Conservation (phyloP, 2,888 invertebrate species). For the Thumatha senex region DNA sequence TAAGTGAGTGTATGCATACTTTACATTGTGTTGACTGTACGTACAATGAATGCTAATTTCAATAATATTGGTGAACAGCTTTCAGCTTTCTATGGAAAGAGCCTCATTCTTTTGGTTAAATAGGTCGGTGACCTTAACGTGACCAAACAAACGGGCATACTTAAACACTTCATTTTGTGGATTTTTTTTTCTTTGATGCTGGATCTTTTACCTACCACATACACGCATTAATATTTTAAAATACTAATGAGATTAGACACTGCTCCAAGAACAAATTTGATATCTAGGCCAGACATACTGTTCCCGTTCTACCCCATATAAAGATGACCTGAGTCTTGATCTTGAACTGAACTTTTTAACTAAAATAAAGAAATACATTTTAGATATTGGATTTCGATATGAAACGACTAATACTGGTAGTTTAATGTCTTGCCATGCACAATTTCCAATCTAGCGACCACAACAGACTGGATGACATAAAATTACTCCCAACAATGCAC, state of each 20-base stretch:
- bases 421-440: background rate
- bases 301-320: background rate
- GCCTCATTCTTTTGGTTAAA: background rate
- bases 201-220: no score
- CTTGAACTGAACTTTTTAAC: background rate
- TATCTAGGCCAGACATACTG: background rate
- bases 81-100: background rate
- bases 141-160: background rate
- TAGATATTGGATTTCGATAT: background rate
- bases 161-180: background rate
- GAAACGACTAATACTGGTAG: background rate
- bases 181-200: no score
- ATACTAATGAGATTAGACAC: background rate
- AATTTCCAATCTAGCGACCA: no score
- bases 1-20: no score
- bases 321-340: background rate
- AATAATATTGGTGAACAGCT: background rate
- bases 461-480: no score
- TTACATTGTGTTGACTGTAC: background rate
- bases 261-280: conserved; percentile 2
- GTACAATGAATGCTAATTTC: background rate
- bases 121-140: background rate
- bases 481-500: no score
- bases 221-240: background rate
- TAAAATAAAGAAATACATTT: background rate